phyloP scores from a whole-genome alignment of 2,888 invertebrate genomes.

The Neoaliturus tenellus region DNA sequence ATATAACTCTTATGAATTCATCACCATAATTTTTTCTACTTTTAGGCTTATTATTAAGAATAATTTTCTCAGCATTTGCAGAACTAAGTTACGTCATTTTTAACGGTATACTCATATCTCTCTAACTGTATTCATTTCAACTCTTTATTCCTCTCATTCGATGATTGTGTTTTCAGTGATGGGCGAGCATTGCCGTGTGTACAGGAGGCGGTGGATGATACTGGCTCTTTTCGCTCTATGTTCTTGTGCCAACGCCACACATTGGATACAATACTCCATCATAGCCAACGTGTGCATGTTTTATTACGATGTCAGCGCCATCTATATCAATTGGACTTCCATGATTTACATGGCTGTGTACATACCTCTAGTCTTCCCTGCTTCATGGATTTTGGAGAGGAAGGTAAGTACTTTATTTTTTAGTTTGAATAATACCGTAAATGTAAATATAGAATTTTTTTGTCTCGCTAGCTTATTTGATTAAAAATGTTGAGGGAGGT shows the following conservation, averaged over 20 bases:
- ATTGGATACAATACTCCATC: conserved; percentile 78
- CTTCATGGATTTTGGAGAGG: conserved; percentile 67
- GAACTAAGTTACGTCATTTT: no score
- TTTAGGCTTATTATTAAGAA: no score
- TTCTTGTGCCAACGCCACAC: conserved; percentile 76
- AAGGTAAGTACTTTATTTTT: conserved; percentile 65
- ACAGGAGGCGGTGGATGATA: conserved; percentile 73
- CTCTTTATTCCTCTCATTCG: neutral
- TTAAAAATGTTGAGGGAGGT: no score
- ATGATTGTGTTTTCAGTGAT: conserved; percentile 35
- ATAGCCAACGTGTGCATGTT: conserved; percentile 73
- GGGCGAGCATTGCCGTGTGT: conserved; percentile 65
- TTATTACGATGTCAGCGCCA: conserved; percentile 69
- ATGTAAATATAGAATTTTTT: no score
- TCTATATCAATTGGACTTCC: conserved; percentile 76
- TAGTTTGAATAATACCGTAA: no score
- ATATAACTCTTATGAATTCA: no score
- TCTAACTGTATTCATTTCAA: no score
- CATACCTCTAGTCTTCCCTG: conserved; percentile 79
- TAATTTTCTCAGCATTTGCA: no score
- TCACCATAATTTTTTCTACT: no score
- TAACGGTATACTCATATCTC: no score
- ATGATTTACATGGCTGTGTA: conserved; percentile 79
- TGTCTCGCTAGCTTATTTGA: no score
- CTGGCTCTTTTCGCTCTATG: conserved; percentile 74